Evolutionary conservation across 92 coral and sea anemone species (phyloP).

Genomic region (Phenganax stokvisi): DNA sequence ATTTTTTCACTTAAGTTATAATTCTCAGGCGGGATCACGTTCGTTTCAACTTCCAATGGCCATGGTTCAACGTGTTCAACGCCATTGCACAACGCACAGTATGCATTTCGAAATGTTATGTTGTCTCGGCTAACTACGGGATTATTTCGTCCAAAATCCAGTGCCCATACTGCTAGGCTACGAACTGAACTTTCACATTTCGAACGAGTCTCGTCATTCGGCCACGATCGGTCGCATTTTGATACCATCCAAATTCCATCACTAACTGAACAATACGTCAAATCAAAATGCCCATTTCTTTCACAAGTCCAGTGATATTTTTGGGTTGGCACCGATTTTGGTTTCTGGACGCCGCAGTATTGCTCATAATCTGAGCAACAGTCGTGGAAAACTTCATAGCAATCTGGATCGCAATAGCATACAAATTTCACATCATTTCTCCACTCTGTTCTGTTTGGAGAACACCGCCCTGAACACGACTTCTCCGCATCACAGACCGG

Average conservation of each 20-base stretch:
- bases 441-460: too few species aligned
- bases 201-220: conserved; percentile 15
- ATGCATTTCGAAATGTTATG: conserved; percentile 37
- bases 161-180: not conserved
- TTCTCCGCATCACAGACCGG: too few species aligned
- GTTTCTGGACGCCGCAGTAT: conserved; percentile 27
- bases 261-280: not conserved
- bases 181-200: conserved; percentile 34
- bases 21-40: conserved; percentile 22
- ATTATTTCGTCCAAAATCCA: not conserved
- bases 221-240: conserved; percentile 34
- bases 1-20: conserved; percentile 29
- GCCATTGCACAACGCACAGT: conserved; percentile 41
- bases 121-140: conserved; percentile 29
- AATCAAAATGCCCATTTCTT: too few species aligned
- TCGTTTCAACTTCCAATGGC: conserved; percentile 15
- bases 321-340: not conserved
- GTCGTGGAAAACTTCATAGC: conserved; percentile 37
- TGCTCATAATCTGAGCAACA: conserved; percentile 42
- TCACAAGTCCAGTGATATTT: conserved; percentile 27
- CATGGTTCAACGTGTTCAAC: conserved; percentile 4
- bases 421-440: too few species aligned
- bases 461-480: too few species aligned
- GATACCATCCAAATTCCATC: conserved; percentile 46
- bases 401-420: conserved; percentile 5